Percentiles rank a stretch among this genome's conserved stretches.
These are phyloP conservation scores for Odobenus rosmarus DNA, from an alignment of 2,113 vertebrate genomes.

Conservation along the genomic window DNA sequence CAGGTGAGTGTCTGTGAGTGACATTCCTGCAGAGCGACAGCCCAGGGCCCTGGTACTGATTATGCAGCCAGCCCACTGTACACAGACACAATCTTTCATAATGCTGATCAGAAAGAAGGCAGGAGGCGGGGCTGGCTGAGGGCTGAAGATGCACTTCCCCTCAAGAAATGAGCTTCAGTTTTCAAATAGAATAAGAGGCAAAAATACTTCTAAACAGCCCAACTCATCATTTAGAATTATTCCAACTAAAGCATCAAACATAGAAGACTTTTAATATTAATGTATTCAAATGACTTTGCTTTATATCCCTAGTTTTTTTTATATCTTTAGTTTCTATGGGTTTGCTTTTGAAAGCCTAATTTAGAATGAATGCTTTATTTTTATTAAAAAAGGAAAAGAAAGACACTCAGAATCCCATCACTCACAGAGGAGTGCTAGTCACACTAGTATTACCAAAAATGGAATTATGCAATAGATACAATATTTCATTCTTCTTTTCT, in stretches of 20 bases:
- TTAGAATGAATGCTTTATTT: not conserved
- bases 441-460: not conserved
- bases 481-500: not conserved
- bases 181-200: not conserved
- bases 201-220: not conserved
- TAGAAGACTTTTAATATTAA: not conserved
- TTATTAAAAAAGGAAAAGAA: not conserved
- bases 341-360: not conserved
- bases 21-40: fast-evolving
- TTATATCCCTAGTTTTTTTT: not conserved
- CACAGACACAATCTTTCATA: fast-evolving
- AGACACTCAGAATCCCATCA: not conserved
- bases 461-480: not conserved
- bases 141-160: no score
- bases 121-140: fast-evolving
- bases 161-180: not conserved
- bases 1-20: conserved; percentile 65
- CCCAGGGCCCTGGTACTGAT: fast-evolving
- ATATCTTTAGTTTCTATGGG: not conserved
- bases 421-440: not conserved
- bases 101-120: not conserved
- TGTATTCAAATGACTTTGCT: not conserved
- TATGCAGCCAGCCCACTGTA: not conserved
- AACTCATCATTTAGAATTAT: not conserved
- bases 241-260: not conserved